A percentile compares a stretch with the other conserved stretches of the same genome.
Evolutionary conservation across 2,113 vertebrate genomes (phyloP).

Genomic region (Microcebus jonahi): DNA sequence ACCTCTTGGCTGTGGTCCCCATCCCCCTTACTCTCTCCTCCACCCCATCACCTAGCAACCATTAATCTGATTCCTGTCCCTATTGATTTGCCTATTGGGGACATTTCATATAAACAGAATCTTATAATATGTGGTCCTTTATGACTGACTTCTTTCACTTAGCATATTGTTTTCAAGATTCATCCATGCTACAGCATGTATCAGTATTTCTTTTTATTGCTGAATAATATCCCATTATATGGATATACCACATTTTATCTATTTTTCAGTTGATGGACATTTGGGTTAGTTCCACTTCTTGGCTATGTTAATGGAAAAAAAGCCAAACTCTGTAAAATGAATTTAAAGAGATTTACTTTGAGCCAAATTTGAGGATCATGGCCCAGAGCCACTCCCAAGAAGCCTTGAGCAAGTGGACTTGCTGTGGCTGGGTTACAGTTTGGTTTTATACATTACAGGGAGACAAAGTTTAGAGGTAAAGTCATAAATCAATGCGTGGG

Average conservation of each 20-base stretch:
- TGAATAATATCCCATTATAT: background rate
- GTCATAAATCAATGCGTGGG: no score
- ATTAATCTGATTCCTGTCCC: background rate
- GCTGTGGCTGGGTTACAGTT: no score
- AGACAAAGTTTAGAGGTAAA: no score
- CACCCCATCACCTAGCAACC: background rate
- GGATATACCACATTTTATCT: background rate
- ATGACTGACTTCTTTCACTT: background rate
- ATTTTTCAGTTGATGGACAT: background rate
- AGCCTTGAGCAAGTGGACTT: no score
- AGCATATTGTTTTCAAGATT: background rate
- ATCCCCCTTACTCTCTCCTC: background rate
- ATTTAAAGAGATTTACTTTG: no score
- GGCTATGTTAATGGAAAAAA: background rate
- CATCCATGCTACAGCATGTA: background rate
- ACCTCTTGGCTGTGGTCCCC: background rate
- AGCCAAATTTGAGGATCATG: no score
- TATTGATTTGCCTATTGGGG: background rate
- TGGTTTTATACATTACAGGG: no score
- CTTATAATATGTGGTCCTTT: background rate
- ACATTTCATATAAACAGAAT: background rate
- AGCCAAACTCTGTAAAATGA: no score
- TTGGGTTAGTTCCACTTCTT: background rate
- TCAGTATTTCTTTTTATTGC: background rate
- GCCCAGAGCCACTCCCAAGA: no score